Evolutionary conservation across 2,888 invertebrate species (phyloP), one percentile per base, ranked within the genome.

Genomic region (Tetrapedia diversipes): DNA sequence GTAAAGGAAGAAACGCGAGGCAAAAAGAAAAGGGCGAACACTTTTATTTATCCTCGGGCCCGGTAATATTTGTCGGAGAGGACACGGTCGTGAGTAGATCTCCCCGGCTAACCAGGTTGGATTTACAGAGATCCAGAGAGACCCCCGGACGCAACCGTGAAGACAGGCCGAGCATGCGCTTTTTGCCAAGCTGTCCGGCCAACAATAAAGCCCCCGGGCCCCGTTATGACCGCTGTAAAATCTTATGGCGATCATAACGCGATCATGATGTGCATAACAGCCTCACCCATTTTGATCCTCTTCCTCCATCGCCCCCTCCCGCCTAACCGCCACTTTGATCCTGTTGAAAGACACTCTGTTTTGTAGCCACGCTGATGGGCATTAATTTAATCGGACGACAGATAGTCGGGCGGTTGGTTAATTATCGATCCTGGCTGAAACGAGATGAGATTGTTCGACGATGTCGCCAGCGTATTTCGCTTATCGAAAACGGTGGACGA

Each of bases 181-280:
- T 79, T 83, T 76, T 76, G 78, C 77, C 61, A 63, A 56, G 77
- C 76, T 75, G 71, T 73, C 77, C 70, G 27, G 53, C 69, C 75
- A 84, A 88, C 82, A 84, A 87, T 86, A 86, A 88, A 88, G 84
- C 78, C 81, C n/a, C 71, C 80, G 57, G 77, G 84, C 71, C 76
- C 86, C 79, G 85, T 89, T 89, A 88, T 84, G 87, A 86, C 86
- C 73, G 88, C 83, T 85, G 88, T 90, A 89, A 90, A 90, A 89
- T 84, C 87, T 89, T 88, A 89, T 83, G 85, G 83, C 84, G 87
- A 89, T 89, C 88, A 85, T 89, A 89, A 90, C 87, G 86, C 83
- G 88, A 90, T 89, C 86, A 86, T 87, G 84, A 88, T 82, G 86
- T 80, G 81, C 85, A 82, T 83, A 86, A 84, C 81, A 80, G 84